Conservation (phyloP, 2,113 vertebrate genomes). For the Dipodomys spectabilis region DNA sequence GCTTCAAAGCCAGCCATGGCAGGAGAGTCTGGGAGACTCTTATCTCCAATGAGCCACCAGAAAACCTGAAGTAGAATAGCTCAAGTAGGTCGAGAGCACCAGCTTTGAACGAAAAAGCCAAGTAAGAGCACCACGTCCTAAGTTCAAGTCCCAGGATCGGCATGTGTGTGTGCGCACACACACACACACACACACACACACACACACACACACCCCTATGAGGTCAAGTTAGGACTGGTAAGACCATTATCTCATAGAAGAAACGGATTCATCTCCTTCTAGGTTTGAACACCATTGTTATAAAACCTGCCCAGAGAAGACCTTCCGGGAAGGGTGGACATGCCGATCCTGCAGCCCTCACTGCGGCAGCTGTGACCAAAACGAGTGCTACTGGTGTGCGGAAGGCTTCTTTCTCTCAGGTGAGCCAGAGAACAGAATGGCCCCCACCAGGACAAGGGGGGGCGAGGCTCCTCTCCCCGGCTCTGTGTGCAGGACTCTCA, state of each 20-base stretch:
- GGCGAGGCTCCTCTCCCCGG: not conserved
- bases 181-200: too few relatives aligned
- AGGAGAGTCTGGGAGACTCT: too few relatives aligned
- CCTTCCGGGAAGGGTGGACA: constrained; percentile 84
- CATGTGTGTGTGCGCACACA: too few relatives aligned
- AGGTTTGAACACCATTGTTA: constrained; percentile 91
- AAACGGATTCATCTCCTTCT: not conserved
- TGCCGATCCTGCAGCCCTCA: constrained; percentile 87
- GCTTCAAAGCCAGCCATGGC: too few relatives aligned
- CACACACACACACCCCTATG: not conserved
- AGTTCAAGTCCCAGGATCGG: too few relatives aligned
- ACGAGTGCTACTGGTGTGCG: constrained; percentile 90
- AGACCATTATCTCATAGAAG: not conserved
- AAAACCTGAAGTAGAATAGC: too few relatives aligned
- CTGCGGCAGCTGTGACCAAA: constrained; percentile 89
- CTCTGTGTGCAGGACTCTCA: not conserved
- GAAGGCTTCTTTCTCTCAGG: constrained; percentile 90
- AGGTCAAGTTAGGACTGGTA: not conserved
- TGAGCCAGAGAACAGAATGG: constrained; percentile 72
- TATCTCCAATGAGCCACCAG: too few relatives aligned
- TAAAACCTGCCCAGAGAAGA: constrained; percentile 90
- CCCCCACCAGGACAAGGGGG: rapidly evolving
- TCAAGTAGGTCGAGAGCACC: too few relatives aligned
- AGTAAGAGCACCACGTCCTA: too few relatives aligned
- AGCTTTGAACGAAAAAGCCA: too few relatives aligned